Evolutionary conservation across 2,113 vertebrate genomes (phyloP), one percentile per base, ranked within the genome.

Genomic region (Menura novaehollandiae): DNA sequence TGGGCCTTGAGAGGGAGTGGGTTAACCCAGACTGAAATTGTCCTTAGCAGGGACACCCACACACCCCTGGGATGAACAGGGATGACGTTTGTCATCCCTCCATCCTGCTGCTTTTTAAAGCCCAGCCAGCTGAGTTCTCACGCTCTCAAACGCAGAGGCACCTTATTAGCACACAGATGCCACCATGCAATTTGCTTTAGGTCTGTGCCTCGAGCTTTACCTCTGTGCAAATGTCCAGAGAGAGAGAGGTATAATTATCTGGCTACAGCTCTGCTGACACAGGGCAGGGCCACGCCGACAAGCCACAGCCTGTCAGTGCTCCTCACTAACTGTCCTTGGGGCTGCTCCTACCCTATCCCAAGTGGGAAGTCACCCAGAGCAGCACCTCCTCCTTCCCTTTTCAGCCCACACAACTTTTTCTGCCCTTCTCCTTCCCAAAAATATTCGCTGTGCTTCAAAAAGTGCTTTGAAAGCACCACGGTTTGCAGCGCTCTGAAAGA

Each of bases 251-350:
- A 1, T 91, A 96, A 96, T 95, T 91, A 95, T 3, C 39, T 2
- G 17, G 75, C 80, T 96, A 4, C 18, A 6, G 95, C 93, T 93
- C 35, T 96, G 95, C 95, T 95, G 96, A 91, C 91, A 89, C 91
- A 93, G 71, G 78, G 85, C 81, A 89, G 92, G 85, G 89, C 95
- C 92, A 41, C 9, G 8, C 88, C 3, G 1, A 74, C 94, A 84
- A 88, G 96, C 93, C 33, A 0, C 83, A 93, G 93, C 96, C 91
- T 95, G 94, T 52, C 93, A 7, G 82, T 9, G 75, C 92, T 90
- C 15, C 3, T 41, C 75, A 0, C 80, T 77, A 35, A 59, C 94
- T 89, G 93, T 93, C 92, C 59, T 0, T 67, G 83, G 53, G 49
- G 85, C 91, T 93, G 71, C 69, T 88, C 94, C 78, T 81, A 3